phyloP scores from a whole-genome alignment of 2,888 invertebrate species.

The Chrysomela aeneicollis region DNA sequence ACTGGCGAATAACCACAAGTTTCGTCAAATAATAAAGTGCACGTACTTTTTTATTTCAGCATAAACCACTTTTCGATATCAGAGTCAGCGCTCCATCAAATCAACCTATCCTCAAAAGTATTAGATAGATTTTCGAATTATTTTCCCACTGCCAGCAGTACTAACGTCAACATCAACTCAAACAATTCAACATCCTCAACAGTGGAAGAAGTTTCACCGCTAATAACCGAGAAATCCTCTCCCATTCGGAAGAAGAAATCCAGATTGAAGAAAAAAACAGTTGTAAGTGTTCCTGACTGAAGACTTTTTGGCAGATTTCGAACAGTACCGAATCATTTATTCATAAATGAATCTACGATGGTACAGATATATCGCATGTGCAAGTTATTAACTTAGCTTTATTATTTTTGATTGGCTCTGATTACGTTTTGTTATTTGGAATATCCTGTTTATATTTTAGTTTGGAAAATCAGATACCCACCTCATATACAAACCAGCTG shows the following conservation, averaged over 20 bases:
- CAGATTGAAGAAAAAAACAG: constrained; percentile 51
- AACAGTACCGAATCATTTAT: too few species aligned
- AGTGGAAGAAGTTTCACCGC: constrained; percentile 62
- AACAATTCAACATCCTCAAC: constrained; percentile 66
- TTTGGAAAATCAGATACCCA: constrained; percentile 51
- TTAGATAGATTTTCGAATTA: constrained; percentile 49
- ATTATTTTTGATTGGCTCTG: too few species aligned
- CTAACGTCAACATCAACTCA: constrained; percentile 53
- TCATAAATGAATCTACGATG: too few species aligned
- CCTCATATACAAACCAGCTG: constrained; percentile 40
- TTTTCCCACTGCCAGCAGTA: constrained; percentile 46
- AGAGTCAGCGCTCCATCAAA: constrained; percentile 84
- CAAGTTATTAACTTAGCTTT: too few species aligned
- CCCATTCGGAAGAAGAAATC: constrained; percentile 56
- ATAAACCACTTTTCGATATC: constrained; percentile 77
- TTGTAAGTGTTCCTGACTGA: constrained; percentile 42
- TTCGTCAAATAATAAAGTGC: not conserved
- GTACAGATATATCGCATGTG: too few species aligned
- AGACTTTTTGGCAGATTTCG: constrained; percentile 3
- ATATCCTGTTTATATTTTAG: constrained; percentile 37
- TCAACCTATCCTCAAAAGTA: constrained; percentile 62
- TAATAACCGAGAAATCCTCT: constrained; percentile 61
- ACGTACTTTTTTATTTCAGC: constrained; percentile 35
- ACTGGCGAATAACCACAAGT: not conserved
- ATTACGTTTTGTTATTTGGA: not conserved